Evolutionary conservation across 2,888 invertebrate species (phyloP).

Genomic region (Apotomis turbidana): DNA sequence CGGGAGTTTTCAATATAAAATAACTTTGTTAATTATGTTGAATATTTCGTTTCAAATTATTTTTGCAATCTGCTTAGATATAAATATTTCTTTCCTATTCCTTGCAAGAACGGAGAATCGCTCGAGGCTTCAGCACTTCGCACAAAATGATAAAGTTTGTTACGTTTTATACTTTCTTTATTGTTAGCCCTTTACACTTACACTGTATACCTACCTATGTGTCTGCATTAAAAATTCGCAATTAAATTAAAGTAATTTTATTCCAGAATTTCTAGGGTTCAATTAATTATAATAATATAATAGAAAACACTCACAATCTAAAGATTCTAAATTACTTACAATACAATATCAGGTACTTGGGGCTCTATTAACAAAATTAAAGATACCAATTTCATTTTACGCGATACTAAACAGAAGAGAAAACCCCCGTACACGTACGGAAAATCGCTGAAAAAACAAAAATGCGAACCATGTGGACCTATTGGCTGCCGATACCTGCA

Average conservation of each 20-base stretch:
- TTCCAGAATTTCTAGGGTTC: no score
- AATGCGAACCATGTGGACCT: neutral
- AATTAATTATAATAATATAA: no score
- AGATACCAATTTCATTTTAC: neutral
- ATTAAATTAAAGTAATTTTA: no score
- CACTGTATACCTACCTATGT: no score
- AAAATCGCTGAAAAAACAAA: neutral
- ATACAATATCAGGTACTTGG: no score
- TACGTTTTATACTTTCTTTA: neutral
- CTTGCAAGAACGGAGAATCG: constrained; percentile 3
- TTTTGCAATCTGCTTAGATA: neutral
- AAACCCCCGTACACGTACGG: neutral
- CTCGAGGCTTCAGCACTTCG: neutral
- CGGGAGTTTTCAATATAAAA: no score
- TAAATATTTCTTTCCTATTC: constrained; percentile 11
- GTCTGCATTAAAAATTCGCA: no score
- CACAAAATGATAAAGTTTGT: constrained; percentile 1
- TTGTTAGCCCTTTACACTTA: neutral
- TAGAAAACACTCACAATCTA: no score
- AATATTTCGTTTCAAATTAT: no score
- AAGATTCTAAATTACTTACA: no score
- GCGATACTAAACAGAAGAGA: neutral
- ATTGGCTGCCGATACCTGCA: constrained; percentile 19
- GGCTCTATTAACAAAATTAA: neutral
- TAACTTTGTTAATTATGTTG: no score